phyloP scores from a whole-genome alignment of 37 sponge, comb jelly and placozoan species.

The Axinella damicornis region DNA sequence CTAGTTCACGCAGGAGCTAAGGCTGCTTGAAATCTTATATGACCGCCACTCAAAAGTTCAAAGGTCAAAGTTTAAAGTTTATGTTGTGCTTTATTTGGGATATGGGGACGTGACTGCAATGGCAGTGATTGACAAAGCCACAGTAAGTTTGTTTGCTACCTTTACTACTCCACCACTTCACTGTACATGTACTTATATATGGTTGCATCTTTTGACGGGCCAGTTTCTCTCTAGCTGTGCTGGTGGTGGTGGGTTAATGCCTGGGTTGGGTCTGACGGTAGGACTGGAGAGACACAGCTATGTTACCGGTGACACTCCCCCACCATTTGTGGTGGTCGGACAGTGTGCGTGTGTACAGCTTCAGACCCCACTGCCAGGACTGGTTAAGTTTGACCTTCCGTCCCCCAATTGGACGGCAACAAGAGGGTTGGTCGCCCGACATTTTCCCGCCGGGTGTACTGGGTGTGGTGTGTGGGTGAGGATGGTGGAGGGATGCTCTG shows the following conservation, averaged over 20 bases:
- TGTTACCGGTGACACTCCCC: neutral
- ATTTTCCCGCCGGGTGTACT: constrained; percentile 31
- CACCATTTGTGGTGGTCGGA: constrained; percentile 34
- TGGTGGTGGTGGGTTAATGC: neutral
- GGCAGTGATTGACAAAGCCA: constrained; percentile 9
- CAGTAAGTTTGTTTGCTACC: constrained; percentile 10
- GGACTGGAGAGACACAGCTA: neutral
- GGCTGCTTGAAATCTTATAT: too few relatives aligned
- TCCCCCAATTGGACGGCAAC: constrained; percentile 50
- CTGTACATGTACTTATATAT: too few relatives aligned
- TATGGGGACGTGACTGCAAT: too few relatives aligned
- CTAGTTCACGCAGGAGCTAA: too few relatives aligned
- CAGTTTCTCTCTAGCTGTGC: too few relatives aligned
- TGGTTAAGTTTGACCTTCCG: neutral
- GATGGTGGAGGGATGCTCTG: neutral
- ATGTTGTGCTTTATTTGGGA: too few relatives aligned
- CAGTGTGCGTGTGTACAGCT: constrained; percentile 15
- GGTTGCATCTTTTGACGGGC: too few relatives aligned
- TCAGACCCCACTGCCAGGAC: neutral
- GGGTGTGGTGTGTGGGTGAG: constrained; percentile 45
- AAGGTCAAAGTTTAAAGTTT: constrained; percentile 7
- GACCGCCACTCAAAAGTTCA: neutral
- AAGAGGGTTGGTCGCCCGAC: neutral
- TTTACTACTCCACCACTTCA: too few relatives aligned
- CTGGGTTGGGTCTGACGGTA: neutral